A percentile compares a stretch with the other conserved stretches of the same genome.
phyloP scores from a whole-genome alignment of 1,140 invertebrate genomes.

The Euura saliciscinereae region DNA sequence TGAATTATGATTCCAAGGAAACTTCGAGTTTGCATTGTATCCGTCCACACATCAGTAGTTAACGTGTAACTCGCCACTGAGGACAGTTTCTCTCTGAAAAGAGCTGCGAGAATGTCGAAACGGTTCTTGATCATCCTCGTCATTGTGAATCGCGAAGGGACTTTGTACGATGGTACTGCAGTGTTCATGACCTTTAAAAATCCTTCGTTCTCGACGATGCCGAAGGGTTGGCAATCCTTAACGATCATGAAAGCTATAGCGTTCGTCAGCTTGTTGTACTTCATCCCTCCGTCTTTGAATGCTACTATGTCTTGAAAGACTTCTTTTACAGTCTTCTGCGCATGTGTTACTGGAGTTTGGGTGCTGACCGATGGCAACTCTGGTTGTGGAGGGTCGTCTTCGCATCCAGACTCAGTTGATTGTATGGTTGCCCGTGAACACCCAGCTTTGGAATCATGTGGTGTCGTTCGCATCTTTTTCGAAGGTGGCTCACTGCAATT shows the following conservation, averaged over 20 bases:
- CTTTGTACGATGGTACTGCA: conserved; percentile 43
- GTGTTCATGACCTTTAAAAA: conserved; percentile 46
- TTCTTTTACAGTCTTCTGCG: too few species aligned
- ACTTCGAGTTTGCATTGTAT: conserved; percentile 31
- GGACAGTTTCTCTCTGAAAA: conserved; percentile 28
- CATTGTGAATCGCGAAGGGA: conserved; percentile 39
- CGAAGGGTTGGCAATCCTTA: conserved; percentile 45
- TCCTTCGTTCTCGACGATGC: conserved; percentile 48
- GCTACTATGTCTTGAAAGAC: too few species aligned
- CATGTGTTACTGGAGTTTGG: too few species aligned
- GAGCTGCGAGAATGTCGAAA: conserved; percentile 37
- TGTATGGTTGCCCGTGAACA: too few species aligned
- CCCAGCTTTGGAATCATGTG: too few species aligned
- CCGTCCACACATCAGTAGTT: conserved; percentile 39
- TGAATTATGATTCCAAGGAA: conserved; percentile 33
- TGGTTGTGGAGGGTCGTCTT: too few species aligned
- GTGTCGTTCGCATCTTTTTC: too few species aligned
- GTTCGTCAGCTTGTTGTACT: conserved; percentile 9
- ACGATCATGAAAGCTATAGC: conserved; percentile 38
- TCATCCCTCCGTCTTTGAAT: background rate
- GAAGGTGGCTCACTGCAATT: too few species aligned
- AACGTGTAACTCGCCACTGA: conserved; percentile 24
- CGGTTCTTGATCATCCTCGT: conserved; percentile 37
- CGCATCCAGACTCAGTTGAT: too few species aligned
- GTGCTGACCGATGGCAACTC: too few species aligned